Evolutionary conservation across 1,140 invertebrate genomes (phyloP).

Genomic region (Sipha flava): DNA sequence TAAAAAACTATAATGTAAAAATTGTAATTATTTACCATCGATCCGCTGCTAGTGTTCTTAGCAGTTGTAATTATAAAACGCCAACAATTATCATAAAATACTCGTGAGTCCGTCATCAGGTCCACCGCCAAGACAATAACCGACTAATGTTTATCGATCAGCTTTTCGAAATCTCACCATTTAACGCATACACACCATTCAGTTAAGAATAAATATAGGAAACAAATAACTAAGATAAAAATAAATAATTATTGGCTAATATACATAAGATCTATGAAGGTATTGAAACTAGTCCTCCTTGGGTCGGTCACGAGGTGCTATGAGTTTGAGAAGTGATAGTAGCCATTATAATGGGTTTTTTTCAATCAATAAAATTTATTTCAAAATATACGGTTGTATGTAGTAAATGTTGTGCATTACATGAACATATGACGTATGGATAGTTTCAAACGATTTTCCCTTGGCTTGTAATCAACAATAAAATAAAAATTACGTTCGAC

Average conservation of each 20-base stretch:
- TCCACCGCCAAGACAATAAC: background rate
- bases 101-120: background rate
- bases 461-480: background rate
- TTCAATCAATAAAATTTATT: slow-evolving; percentile 13
- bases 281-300: slow-evolving; percentile 29
- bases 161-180: background rate
- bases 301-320: slow-evolving; percentile 17
- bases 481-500: background rate
- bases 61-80: background rate
- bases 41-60: background rate
- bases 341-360: slow-evolving; percentile 16
- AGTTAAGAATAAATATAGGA: background rate
- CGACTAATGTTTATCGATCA: background rate
- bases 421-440: background rate
- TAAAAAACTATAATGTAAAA: background rate
- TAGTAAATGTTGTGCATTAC: no score
- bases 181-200: background rate
- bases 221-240: background rate
- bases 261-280: background rate
- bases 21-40: background rate
- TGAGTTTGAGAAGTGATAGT: slow-evolving; percentile 23
- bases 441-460: slow-evolving; percentile 1
- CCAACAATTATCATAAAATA: background rate
- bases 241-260: slow-evolving; percentile 18
- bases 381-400: background rate